phyloP scores from a whole-genome alignment of 2,113 vertebrate species.

The Chloroceryle aenea region DNA sequence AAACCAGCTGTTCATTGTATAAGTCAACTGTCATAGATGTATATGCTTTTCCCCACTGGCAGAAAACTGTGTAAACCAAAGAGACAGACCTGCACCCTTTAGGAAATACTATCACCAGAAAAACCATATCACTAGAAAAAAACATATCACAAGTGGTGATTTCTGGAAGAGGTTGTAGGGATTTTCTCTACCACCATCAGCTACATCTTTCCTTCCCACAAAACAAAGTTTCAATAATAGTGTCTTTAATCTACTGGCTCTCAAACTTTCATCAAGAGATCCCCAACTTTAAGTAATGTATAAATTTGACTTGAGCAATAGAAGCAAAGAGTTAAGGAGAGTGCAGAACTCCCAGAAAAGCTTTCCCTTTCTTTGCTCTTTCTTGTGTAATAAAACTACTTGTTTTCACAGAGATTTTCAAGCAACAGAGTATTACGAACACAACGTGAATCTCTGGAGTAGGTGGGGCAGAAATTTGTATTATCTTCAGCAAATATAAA shows the following conservation, averaged over 20 bases:
- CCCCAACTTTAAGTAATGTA: not conserved
- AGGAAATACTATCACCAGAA: not conserved
- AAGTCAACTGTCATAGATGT: not conserved
- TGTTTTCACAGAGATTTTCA: not conserved
- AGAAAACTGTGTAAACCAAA: slow-evolving; percentile 2
- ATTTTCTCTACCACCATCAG: not conserved
- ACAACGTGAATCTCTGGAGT: not conserved
- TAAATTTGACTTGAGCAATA: not conserved
- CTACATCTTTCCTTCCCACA: not conserved
- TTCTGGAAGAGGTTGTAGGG: not conserved
- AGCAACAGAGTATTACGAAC: not conserved
- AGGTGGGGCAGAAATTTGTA: not conserved
- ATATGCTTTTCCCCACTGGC: slow-evolving; percentile 6
- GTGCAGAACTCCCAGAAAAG: not conserved
- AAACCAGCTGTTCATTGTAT: slow-evolving; percentile 31
- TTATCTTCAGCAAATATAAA: not conserved
- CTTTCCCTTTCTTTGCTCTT: not conserved
- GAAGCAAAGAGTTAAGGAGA: not conserved
- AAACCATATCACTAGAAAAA: not conserved
- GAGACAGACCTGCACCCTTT: not conserved
- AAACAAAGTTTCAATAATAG: not conserved
- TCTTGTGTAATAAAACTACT: not conserved
- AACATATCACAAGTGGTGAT: not conserved
- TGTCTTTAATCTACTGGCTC: not conserved
- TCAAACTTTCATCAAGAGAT: not conserved